phyloP scores from a whole-genome alignment of 2,113 vertebrate genomes.

The Marmota flaviventris region DNA sequence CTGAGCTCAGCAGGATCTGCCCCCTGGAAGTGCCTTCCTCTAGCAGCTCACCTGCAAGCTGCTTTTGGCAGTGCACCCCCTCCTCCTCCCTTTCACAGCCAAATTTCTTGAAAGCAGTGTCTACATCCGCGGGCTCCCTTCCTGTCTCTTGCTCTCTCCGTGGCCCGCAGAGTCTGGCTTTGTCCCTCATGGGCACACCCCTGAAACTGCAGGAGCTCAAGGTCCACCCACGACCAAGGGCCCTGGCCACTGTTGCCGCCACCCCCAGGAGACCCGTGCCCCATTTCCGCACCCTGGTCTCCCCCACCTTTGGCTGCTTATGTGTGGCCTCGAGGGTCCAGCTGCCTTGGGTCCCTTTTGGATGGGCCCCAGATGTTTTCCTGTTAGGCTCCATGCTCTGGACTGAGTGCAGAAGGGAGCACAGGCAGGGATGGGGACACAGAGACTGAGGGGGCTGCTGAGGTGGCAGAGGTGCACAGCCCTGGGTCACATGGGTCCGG shows the following conservation, averaged over 20 bases:
- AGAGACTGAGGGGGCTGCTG: too few species aligned
- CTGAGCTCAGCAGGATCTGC: too few species aligned
- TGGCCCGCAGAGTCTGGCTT: too few species aligned
- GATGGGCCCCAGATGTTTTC: background rate
- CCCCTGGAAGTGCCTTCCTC: too few species aligned
- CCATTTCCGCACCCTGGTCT: background rate
- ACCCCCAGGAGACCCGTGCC: rapidly evolving
- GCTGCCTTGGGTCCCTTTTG: background rate
- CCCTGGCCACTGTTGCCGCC: too few species aligned
- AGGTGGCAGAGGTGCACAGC: too few species aligned
- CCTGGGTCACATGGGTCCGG: background rate
- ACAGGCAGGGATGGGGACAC: background rate
- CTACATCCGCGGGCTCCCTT: background rate
- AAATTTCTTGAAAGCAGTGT: constrained; percentile 19
- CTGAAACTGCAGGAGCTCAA: rapidly evolving
- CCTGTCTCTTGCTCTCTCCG: rapidly evolving
- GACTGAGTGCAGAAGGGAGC: too few species aligned
- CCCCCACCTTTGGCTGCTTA: background rate
- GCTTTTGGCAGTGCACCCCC: too few species aligned
- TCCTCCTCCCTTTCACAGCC: background rate
- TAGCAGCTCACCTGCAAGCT: background rate
- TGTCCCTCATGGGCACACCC: background rate
- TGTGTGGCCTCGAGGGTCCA: background rate
- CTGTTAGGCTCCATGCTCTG: background rate
- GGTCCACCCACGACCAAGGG: background rate